Evolutionary conservation across 2,113 vertebrate species (phyloP), one percentile per base, ranked within the genome.

Genomic region (Pandion haliaetus): DNA sequence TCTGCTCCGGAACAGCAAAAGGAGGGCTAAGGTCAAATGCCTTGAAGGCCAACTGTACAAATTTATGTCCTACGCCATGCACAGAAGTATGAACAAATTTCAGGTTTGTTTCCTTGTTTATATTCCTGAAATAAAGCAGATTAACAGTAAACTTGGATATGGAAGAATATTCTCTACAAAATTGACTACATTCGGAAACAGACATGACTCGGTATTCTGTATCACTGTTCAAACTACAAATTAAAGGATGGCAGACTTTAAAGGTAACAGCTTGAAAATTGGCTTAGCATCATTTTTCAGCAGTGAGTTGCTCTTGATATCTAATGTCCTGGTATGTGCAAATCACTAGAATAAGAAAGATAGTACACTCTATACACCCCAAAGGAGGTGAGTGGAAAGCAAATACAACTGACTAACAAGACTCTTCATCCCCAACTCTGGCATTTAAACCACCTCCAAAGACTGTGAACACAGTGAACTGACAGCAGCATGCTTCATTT

Each of bases 71-170:
- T 54, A 99, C 99, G 0, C 99, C 99, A 5, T 99, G 99, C 95
- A 99, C 99, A 31, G 99, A 99, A 4, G 99, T 99, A 87, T 99
- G 99, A 73, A 99, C 99, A 25, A 99, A 99, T 97, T 99, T 99
- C 97, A 99, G 95, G 86, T 97, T 95, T 50, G 99, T 98, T 62
- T 96, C 97, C 96, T 98, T 99, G 98, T 99, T 99, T 96, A 99
- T 97, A 47, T 98, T 98, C 98, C 99, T 99, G 91, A 90, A 96
- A 97, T 78, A 59, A 96, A 94, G 82, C 67, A 97, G 24, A 62
- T 47, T 15, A 82, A 83, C 2, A 34, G 45, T 31, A 67, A 86
- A n/a, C 32, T 62, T 74, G 45, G 62, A 82, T 47, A 55, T 14
- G 5, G 42, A 58, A 91, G 17, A 61, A 54, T 17, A 29, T 32